Conservation (phyloP, 2,113 vertebrate genomes). For the Antechinus flavipes region DNA sequence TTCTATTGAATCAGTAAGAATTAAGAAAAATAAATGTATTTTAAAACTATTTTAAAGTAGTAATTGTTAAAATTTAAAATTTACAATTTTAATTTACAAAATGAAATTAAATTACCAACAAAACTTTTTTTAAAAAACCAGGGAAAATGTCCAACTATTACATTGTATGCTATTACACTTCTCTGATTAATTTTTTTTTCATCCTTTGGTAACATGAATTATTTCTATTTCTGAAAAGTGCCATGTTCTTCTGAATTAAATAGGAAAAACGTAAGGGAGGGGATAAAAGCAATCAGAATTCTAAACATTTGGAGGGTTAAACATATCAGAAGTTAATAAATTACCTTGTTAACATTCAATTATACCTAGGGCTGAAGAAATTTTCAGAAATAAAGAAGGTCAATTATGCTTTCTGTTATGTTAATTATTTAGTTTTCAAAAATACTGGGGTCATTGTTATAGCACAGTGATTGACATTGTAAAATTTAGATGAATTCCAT, state of each 20-base stretch:
- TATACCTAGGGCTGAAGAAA: not conserved
- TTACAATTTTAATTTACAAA: not conserved
- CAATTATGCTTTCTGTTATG: not conserved
- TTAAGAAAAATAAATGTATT: not conserved
- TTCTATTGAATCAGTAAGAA: not conserved
- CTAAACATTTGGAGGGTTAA: not conserved
- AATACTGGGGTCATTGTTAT: not conserved
- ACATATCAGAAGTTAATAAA: not conserved
- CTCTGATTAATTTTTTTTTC: not conserved
- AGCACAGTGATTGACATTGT: not conserved
- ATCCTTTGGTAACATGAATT: not conserved
- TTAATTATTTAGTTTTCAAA: not conserved
- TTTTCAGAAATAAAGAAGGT: slow-evolving; percentile 10
- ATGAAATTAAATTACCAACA: not conserved
- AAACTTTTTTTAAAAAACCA: not conserved
- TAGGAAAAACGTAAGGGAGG: not conserved
- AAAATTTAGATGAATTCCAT: not conserved
- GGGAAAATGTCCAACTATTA: not conserved
- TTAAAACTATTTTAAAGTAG: not conserved
- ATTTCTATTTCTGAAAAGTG: not conserved
- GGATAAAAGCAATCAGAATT: not conserved
- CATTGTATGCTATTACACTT: not conserved
- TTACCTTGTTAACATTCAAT: not conserved
- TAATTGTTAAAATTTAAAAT: not conserved
- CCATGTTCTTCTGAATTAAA: not conserved